phyloP scores from a whole-genome alignment of 2,797 vertebrate genomes.

The Melanotaenia maccullochi region DNA sequence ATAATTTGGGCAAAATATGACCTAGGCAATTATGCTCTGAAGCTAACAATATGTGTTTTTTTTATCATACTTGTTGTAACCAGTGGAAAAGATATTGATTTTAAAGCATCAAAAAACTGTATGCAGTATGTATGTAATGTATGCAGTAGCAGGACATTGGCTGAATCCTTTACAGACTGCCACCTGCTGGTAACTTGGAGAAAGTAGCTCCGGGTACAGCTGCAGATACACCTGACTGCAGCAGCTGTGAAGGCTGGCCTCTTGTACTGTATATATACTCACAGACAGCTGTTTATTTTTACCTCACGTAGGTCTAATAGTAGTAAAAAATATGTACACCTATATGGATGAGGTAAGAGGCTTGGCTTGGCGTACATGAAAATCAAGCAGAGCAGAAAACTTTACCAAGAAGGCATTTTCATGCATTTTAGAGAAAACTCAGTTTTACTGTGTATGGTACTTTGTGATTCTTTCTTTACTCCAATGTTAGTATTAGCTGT shows the following conservation, averaged over 20 bases:
- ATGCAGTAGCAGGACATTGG: constrained; percentile 70
- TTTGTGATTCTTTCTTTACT: constrained; percentile 73
- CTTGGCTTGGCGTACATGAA: constrained; percentile 34
- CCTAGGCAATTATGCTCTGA: too few species aligned
- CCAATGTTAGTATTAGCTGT: constrained; percentile 74
- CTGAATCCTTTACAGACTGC: constrained; percentile 69
- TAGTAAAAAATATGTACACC: constrained; percentile 59
- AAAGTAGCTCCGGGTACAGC: constrained; percentile 43
- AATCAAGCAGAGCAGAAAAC: constrained; percentile 34
- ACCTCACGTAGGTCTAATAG: constrained; percentile 71
- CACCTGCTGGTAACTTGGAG: constrained; percentile 62
- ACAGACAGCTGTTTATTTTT: constrained; percentile 77
- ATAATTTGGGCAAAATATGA: too few species aligned
- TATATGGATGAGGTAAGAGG: constrained; percentile 43
- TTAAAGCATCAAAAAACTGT: constrained; percentile 53
- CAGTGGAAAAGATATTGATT: constrained; percentile 63
- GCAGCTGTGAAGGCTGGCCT: constrained; percentile 45
- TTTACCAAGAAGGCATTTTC: constrained; percentile 51
- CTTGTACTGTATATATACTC: constrained; percentile 70
- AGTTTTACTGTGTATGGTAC: constrained; percentile 69
- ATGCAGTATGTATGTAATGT: constrained; percentile 28
- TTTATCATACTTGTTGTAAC: constrained; percentile 66
- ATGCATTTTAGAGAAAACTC: constrained; percentile 61
- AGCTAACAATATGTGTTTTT: constrained; percentile 26
- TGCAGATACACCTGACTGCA: constrained; percentile 52